Evolutionary conservation across 2,797 vertebrate genomes (phyloP), one percentile per base, ranked within the genome.

Genomic region (Thalassophryne amazonica): DNA sequence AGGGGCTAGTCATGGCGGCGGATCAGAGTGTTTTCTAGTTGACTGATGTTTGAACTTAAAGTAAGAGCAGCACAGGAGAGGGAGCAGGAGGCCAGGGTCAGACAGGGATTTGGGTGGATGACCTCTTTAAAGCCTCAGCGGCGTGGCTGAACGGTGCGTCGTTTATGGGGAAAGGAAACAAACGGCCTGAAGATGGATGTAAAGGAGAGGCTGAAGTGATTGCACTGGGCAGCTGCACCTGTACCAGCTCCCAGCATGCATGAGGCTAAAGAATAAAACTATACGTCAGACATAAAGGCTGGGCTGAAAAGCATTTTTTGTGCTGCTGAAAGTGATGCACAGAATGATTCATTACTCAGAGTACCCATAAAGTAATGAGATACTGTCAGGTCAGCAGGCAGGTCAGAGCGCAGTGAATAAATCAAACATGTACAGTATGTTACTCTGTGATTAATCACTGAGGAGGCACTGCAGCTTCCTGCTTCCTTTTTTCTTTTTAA

Each of bases 21-120:
- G 59, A 75, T 65, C 57, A 68, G 24, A 66, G 68, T 56, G 70
- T 78, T 83, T 83, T 86, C 67, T 64, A 66, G 63, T 61, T 84
- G 80, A 80, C 64, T 79, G 73, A 56, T 73, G 75, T 63, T 80
- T 47, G 50, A 79, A 62, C 49, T 60, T 71, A 57, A 77, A 74
- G 57, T 72, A 48, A 71, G 65, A 37, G 4, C 40, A 60, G 61
- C 18, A 58, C 17, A 52, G 57, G 54, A 33, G 38, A 11, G 37
- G 19, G 69, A 58, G 51, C 49, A 60, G 43, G 53, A 52, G 60
- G 30, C 52, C 15, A 3, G 36, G 76, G 69, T 77, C 76, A 78
- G 51, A 60, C 47, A 49, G 53, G 58, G 77, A 76, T 77, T 17
- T 69, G 73, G 69, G 67, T 81, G 78, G 84, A 18, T 39, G 61